A percentile compares a stretch with the other conserved stretches of the same genome.
Conservation (phyloP, 1,140 invertebrate genomes). For the Zaprionus ghesquierei region DNA sequence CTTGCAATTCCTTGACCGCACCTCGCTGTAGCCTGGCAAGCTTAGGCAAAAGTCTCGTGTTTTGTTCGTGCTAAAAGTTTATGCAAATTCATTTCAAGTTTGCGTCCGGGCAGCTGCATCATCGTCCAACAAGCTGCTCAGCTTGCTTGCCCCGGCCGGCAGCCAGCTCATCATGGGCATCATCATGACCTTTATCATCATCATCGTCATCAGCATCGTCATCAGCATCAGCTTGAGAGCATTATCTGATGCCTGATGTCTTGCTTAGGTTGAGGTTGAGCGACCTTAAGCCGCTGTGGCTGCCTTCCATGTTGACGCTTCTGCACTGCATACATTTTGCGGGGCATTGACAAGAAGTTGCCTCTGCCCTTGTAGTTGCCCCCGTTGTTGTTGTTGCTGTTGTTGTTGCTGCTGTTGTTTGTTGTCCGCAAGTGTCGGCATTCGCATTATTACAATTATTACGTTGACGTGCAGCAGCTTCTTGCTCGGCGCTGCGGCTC, state of each 20-base stretch:
- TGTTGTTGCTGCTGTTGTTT: slow-evolving; percentile 36
- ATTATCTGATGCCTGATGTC: slow-evolving; percentile 47
- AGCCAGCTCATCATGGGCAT: slow-evolving; percentile 19
- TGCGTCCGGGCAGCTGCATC: slow-evolving; percentile 26
- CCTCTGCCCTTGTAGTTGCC: no score
- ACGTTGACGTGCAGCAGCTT: slow-evolving; percentile 60
- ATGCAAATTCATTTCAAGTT: slow-evolving; percentile 79
- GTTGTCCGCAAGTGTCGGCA: slow-evolving; percentile 72
- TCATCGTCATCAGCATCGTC: slow-evolving; percentile 30
- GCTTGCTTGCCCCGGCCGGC: background rate
- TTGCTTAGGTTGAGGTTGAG: slow-evolving; percentile 40
- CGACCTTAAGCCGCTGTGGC: slow-evolving; percentile 37
- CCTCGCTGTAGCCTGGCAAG: slow-evolving; percentile 7
- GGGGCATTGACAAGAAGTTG: slow-evolving; percentile 17
- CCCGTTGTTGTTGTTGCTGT: slow-evolving; percentile 39
- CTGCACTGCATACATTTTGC: slow-evolving; percentile 35
- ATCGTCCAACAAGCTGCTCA: background rate
- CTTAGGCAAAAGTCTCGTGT: slow-evolving; percentile 1
- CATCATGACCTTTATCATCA: slow-evolving; percentile 30
- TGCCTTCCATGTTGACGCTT: slow-evolving; percentile 21
- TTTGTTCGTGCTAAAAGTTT: slow-evolving; percentile 61
- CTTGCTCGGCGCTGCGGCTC: slow-evolving; percentile 9
- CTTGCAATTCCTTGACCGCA: background rate
- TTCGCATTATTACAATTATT: slow-evolving; percentile 78
- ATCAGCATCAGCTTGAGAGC: slow-evolving; percentile 27